Percentiles rank a stretch among this genome's conserved stretches.
Evolutionary conservation across 2,888 invertebrate species (phyloP).

Genomic region (Microctonus hyperodae): DNA sequence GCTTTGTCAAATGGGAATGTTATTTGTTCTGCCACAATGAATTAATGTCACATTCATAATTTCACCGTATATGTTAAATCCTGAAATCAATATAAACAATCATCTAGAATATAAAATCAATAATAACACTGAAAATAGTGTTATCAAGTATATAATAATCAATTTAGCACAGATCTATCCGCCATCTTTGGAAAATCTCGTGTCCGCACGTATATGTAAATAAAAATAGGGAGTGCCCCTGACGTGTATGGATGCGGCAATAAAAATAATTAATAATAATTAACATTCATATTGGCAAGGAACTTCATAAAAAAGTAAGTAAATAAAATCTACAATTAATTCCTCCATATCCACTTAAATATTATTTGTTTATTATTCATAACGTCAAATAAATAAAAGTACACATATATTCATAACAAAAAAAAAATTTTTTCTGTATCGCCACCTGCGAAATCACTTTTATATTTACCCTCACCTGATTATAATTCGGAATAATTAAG

Average conservation of each 20-base stretch:
- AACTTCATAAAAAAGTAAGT: not conserved
- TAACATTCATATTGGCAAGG: not conserved
- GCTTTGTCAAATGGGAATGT: conserved; percentile 3
- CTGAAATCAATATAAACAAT: not conserved
- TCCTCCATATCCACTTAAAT: no score
- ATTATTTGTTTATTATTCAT: no score
- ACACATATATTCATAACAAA: not conserved
- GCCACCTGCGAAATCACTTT: not conserved
- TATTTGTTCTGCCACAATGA: not conserved
- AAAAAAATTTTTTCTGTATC: not conserved
- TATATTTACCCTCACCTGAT: not conserved
- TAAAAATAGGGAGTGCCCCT: conserved; percentile 37
- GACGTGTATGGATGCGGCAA: not conserved
- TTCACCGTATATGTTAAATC: not conserved
- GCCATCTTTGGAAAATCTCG: conserved; percentile 27
- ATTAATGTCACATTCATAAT: conserved; percentile 3
- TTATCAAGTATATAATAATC: not conserved
- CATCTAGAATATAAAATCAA: not conserved
- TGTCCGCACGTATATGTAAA: conserved; percentile 17
- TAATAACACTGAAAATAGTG: no score
- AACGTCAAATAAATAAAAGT: no score
- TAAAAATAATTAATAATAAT: not conserved
- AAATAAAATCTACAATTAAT: not conserved
- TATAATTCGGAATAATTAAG: not conserved
- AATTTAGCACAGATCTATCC: conserved; percentile 3